Percentiles rank a stretch among this genome's conserved stretches.
phyloP scores from a whole-genome alignment of 2,113 vertebrate genomes.

The Vulpes lagopus region DNA sequence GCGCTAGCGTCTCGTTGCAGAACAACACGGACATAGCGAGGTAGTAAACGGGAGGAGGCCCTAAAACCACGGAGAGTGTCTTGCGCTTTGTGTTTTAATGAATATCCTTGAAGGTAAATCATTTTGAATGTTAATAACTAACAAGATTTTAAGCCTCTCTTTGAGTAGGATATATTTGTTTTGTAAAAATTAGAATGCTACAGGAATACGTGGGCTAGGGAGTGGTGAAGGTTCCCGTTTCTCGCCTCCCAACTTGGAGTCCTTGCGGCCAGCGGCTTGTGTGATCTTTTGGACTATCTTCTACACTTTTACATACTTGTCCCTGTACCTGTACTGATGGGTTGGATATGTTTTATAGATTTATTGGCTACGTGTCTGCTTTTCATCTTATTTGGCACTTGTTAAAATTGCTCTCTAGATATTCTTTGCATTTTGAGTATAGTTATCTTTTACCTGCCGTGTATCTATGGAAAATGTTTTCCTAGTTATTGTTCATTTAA shows the following conservation, averaged over 20 bases:
- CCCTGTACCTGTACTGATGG: fast-evolving
- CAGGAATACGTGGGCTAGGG: not conserved
- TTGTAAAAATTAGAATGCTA: not conserved
- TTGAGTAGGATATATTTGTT: not conserved
- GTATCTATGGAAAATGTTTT: not conserved
- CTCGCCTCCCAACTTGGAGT: not conserved
- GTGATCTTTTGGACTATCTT: not conserved
- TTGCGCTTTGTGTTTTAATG: not conserved
- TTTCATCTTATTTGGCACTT: not conserved
- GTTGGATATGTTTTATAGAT: not conserved
- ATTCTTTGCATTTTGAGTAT: not conserved
- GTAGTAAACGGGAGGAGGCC: fast-evolving
- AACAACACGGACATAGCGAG: fast-evolving
- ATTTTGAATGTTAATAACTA: too few relatives aligned
- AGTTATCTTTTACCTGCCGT: not conserved
- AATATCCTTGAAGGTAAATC: not conserved
- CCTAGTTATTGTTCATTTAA: not conserved
- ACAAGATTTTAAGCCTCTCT: not conserved
- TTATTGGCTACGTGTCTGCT: not conserved
- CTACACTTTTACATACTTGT: fast-evolving
- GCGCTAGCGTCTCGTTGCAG: fast-evolving
- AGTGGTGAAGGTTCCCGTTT: not conserved
- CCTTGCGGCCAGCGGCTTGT: not conserved
- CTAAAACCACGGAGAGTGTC: not conserved
- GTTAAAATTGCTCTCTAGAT: not conserved